Evolutionary conservation across 2,888 invertebrate genomes (phyloP), one percentile per base, ranked within the genome.

Genomic region (Pharmacophagus antenor): DNA sequence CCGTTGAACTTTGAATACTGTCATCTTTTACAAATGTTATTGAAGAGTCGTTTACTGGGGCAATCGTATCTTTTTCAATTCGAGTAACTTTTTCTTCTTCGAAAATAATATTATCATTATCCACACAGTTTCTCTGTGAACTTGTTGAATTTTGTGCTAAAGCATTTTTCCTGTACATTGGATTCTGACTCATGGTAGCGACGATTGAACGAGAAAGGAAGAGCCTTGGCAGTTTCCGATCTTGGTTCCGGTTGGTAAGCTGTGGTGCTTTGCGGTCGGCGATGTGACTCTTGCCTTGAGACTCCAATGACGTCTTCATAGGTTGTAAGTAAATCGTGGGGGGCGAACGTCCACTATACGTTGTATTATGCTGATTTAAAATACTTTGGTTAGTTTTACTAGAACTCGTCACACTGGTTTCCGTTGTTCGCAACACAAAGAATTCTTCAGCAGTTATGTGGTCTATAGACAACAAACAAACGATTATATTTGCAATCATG

Each of bases 401-500:
- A 0, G 51, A 48, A 27, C 6, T 25, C 25, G 51, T 47, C 17
- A 31, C 51, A 48, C 41, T 4, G 5, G 8, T 27, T n/a, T 15
- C 17, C 20, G 21, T 8, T 17, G 52, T 56, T 56, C 65, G 66
- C 17, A 70, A 69, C 64, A 66, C 71, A 63, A 68, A 66, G 55
- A 67, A 37, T 54, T 72, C 71, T 68, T 74, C 76, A 23, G 72
- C 70, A 61, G 66, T 66, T 65, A 72, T 74, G 73, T 77, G 75
- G 67, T 74, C 72, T 68, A 76, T 67, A 63, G 64, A 67, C 61
- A 76, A 59, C 59, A 76, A 63, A 64, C 68, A 73, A 56, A 77
- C 61, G 10, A 70, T 63, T 51, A 77, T 76, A 67, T 80, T 74
- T 68, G 62, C 62, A 63, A 70, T 67, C 80, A 84, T 82, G 67